Base-by-base conservation (phyloP, 2,797 vertebrate species). In the Hozukius guyotensis region DNA sequence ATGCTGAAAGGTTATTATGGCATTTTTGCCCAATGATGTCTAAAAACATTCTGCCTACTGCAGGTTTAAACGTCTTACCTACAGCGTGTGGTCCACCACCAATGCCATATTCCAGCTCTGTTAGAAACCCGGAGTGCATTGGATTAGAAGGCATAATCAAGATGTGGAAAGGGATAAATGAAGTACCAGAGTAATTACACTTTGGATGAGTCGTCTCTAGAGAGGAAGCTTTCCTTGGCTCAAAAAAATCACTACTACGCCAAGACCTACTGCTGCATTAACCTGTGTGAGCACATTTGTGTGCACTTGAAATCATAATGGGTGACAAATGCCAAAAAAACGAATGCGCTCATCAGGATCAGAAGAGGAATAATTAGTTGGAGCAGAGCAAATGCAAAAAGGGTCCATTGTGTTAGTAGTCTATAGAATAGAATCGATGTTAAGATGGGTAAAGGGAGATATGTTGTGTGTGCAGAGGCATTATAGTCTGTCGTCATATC, bases 141-240 rank as follows among this genome's bases (percentile, higher is more conserved):
- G 52, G 22, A 72, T 77, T 20, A 59, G 42, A 85, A 78, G 56
- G n/a, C n/a, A 81, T 75, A 66, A 75, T 82, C 60, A 80, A 66
- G 46, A 75, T 69, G 57, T 59, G 73, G 74, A 83, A 69, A 69
- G 67, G 18, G 32, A 73, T 73, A 73, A 75, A 76, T 80, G 60
- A 62, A 24, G 53, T 27, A 62, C 53, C 27, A 14, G 53, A 78
- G 72, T 69, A 77, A 80, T 82, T 81, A 60, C 70, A 80, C 42
- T 46, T 46, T 46, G 16, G 66, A 85, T 64, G 72, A 81, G 65
- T 78, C 22, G 49, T 79, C 67, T 36, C 32, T 8, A 27, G 46
- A 86, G 75, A 80, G 70, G 72, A 77, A 72, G 61, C 72, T 81
- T 78, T 78, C 76, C 81, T 80, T 85, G 76, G 80, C 78, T 88